Conservation (phyloP, 2,797 vertebrate genomes). For the Notolepis coatsorum region DNA sequence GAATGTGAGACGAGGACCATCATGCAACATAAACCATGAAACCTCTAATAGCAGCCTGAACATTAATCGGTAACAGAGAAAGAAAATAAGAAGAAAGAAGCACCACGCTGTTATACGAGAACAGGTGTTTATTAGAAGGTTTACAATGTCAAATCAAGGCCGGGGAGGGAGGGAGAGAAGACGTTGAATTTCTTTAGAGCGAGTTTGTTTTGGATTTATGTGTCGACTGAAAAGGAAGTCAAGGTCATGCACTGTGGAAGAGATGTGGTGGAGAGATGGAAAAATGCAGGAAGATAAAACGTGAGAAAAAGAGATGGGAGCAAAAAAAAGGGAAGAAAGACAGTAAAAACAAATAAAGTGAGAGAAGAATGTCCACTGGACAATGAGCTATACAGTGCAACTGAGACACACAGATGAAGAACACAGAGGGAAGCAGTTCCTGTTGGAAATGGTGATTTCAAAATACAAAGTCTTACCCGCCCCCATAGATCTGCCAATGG, state of each 20-base stretch:
- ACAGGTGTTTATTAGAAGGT: too few relatives aligned
- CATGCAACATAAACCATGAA: too few relatives aligned
- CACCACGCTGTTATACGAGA: too few relatives aligned
- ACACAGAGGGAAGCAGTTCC: conserved; percentile 20
- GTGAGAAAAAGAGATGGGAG: neutral
- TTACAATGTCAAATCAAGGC: too few relatives aligned
- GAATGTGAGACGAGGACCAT: too few relatives aligned
- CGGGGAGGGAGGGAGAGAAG: neutral
- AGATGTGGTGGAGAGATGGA: conserved; percentile 15
- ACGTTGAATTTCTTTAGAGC: conserved; percentile 18
- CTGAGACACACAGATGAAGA: conserved; percentile 9
- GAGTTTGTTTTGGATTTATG: conserved; percentile 56
- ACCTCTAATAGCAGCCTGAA: too few relatives aligned
- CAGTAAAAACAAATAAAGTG: conserved; percentile 32
- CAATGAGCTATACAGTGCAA: conserved; percentile 38
- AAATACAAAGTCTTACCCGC: conserved; percentile 84
- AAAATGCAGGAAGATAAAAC: neutral
- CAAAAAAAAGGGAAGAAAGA: conserved; percentile 19
- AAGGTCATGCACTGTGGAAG: conserved; percentile 7
- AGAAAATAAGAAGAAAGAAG: neutral
- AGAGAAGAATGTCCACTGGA: conserved; percentile 13
- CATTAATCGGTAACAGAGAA: too few relatives aligned
- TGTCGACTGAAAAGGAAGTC: conserved; percentile 16
- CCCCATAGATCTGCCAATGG: conserved; percentile 45
- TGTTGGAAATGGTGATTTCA: conserved; percentile 55